Evolutionary conservation across 1,140 invertebrate genomes (phyloP).

Genomic region (Chlorops oryzae): DNA sequence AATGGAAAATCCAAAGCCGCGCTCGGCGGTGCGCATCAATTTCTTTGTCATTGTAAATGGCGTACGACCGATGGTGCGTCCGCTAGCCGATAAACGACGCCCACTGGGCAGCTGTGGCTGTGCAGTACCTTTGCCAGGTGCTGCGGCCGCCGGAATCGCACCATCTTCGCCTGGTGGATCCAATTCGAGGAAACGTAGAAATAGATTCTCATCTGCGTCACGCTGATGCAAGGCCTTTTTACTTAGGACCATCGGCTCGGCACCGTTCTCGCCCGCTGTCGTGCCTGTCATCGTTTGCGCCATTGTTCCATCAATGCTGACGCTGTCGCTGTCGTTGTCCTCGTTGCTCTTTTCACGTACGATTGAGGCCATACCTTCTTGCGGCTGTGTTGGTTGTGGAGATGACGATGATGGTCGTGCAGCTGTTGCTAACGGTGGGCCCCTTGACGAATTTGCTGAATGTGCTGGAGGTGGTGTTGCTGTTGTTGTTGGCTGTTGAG

Average conservation of each 20-base stretch:
- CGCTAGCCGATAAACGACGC: slow-evolving; percentile 5
- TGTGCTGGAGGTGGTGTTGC: slow-evolving; percentile 1
- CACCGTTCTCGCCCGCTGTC: neutral
- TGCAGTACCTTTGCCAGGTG: slow-evolving; percentile 36
- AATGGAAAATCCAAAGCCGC: slow-evolving; percentile 80
- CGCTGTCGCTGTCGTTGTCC: slow-evolving; percentile 24
- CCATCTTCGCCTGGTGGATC: slow-evolving; percentile 59
- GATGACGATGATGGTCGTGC: slow-evolving; percentile 23
- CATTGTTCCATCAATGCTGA: slow-evolving; percentile 43
- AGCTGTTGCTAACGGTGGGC: too few relatives aligned
- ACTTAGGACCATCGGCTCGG: slow-evolving; percentile 41
- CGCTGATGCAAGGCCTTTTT: slow-evolving; percentile 56
- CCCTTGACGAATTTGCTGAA: too few relatives aligned
- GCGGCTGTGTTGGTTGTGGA: slow-evolving; percentile 20
- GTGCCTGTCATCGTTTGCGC: slow-evolving; percentile 1
- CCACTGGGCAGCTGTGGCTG: slow-evolving; percentile 9
- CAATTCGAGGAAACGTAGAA: slow-evolving; percentile 71
- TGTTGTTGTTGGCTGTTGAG: neutral
- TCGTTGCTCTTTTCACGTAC: slow-evolving; percentile 7
- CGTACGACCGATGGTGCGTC: slow-evolving; percentile 57
- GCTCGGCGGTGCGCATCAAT: slow-evolving; percentile 53
- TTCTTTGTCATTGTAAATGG: slow-evolving; percentile 74
- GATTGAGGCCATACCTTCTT: slow-evolving; percentile 5
- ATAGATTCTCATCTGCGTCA: slow-evolving; percentile 65
- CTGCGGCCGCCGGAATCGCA: slow-evolving; percentile 48